Percentiles rank a stretch among this genome's conserved stretches.
phyloP scores from a whole-genome alignment of 1,140 invertebrate species.

The Microplitis mediator region DNA sequence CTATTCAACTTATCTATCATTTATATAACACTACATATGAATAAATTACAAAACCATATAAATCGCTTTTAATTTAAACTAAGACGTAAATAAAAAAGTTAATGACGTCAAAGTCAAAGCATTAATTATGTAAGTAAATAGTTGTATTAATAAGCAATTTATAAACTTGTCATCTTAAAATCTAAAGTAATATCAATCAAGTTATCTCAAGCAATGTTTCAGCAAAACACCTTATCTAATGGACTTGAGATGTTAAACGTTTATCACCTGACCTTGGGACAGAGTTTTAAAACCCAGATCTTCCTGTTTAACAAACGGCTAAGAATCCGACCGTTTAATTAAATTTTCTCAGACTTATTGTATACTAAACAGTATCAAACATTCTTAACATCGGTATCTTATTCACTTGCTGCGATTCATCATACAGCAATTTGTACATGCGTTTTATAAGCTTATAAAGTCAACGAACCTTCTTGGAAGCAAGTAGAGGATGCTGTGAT shows the following conservation, averaged over 20 bases:
- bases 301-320: slow-evolving; percentile 9
- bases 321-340: neutral
- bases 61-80: neutral
- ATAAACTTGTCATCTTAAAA: slow-evolving; percentile 38
- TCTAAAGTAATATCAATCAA: slow-evolving; percentile 44
- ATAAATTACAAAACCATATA: neutral
- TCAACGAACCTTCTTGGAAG: slow-evolving; percentile 27
- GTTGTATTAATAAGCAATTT: slow-evolving; percentile 47
- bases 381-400: neutral
- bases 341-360: neutral
- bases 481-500: slow-evolving; percentile 4
- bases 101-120: slow-evolving; percentile 49
- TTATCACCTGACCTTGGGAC: slow-evolving; percentile 8
- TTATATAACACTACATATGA: too few relatives aligned
- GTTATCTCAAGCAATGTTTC: neutral
- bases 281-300: slow-evolving; percentile 18
- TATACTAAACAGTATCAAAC: neutral
- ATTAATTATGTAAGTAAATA: slow-evolving; percentile 49
- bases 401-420: neutral
- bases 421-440: neutral
- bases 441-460: neutral
- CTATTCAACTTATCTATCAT: too few relatives aligned
- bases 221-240: neutral
- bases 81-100: slow-evolving; percentile 40
- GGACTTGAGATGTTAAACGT: neutral